phyloP scores from a whole-genome alignment of 2,888 invertebrate genomes.

The Himalopsyche kuldschensis region DNA sequence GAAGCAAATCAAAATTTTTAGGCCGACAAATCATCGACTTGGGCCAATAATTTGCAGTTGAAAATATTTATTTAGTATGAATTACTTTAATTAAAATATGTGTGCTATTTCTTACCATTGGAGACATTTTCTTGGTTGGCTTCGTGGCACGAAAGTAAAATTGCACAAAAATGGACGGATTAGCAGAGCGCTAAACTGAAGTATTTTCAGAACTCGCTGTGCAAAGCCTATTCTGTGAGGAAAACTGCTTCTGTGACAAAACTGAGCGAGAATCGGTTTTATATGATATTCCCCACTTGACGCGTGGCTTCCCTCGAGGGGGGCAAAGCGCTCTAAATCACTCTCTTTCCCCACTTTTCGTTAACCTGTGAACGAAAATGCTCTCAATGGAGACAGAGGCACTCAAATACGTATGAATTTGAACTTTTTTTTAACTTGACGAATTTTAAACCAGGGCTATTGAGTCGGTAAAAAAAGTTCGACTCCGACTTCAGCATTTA shows the following conservation, averaged over 20 bases:
- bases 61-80: too few species aligned
- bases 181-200: conserved; percentile 28
- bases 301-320: not conserved
- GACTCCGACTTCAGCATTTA: too few species aligned
- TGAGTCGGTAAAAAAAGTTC: too few species aligned
- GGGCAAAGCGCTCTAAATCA: not conserved
- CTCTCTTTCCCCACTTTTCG: not conserved
- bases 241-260: conserved; percentile 31
- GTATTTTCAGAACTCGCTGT: conserved; percentile 30
- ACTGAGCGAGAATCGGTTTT: conserved; percentile 1
- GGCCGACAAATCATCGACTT: too few species aligned
- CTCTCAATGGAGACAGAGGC: not conserved
- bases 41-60: too few species aligned
- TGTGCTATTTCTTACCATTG: conserved; percentile 7
- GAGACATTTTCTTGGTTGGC: conserved; percentile 9
- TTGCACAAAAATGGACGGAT: not conserved
- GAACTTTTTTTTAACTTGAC: too few species aligned
- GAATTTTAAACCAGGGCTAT: too few species aligned
- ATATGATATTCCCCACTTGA: conserved; percentile 18
- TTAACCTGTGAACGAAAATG: not conserved
- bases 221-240: conserved; percentile 30
- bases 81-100: too few species aligned
- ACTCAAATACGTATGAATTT: too few species aligned
- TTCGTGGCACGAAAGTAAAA: not conserved
- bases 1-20: too few species aligned